Base-by-base conservation (phyloP, 1,140 invertebrate genomes). In the Conus betulinus region DNA sequence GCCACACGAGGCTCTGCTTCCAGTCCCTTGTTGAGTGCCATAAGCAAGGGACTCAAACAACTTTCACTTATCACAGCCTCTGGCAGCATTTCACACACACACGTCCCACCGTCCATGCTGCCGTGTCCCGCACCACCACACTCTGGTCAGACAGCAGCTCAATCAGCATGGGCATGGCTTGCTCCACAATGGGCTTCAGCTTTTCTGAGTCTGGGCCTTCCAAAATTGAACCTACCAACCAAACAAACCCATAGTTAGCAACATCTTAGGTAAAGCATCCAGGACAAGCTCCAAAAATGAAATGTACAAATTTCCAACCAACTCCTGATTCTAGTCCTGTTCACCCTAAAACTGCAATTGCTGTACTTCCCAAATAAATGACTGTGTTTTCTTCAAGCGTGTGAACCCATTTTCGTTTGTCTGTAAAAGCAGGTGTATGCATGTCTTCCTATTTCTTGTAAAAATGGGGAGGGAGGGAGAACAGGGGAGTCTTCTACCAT, bases 71-170 rank as follows among this genome's bases (percentile, higher is more conserved):
- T 98, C 0, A 98, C 99, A 23, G 98, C 98, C 93, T 99, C 98
- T 0, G 99, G 98, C 89, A 99, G 98, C 78, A 99, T 97, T 95
- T 99, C 99, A 96, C 99, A 99, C 39, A n/a, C 83, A 99, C 98
- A 90, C 99, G 96, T 5, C 99, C 99, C 92, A 99, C 98, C 0
- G 98, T 98, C 99, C 99, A 99, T 0, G 99, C 99, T 0, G 98
- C 97, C 20, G 99, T 99, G 94, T 99, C 99, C 88, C 98, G 96
- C 25, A 99, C 99, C 84, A 97, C 98, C 1, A 99, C 98, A 95
- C 97, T 20, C 94, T 95, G 95, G 84, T 94, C 93, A 87, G 99
- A 99, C 91, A 98, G 98, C 97, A 99, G 98, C 92, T 98, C 97
- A 89, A 99, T 99, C 13, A 99, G 95, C 83, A 98, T 99, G 8